Evolutionary conservation across 2,113 vertebrate genomes (phyloP).

Genomic region (Gallinago paraguaiae): DNA sequence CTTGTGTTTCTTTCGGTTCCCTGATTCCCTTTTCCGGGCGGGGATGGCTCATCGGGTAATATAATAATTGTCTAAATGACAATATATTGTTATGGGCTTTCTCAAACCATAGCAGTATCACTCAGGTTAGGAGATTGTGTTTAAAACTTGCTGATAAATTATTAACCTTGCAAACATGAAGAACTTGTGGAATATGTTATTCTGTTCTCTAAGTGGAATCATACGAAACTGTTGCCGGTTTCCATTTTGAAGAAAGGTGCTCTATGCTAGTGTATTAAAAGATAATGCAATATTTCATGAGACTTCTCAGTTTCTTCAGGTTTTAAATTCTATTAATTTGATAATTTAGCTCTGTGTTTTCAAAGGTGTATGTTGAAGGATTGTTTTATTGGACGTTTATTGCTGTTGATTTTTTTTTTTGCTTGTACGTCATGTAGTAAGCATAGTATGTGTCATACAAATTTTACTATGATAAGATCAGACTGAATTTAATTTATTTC

Average conservation of each 20-base stretch:
- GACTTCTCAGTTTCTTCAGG: background rate
- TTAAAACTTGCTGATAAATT: background rate
- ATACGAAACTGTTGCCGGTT: background rate
- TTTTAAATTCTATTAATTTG: background rate
- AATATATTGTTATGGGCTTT: too few relatives aligned
- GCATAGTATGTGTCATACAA: background rate
- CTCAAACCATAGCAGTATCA: background rate
- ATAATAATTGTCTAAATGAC: too few relatives aligned
- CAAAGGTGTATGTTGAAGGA: background rate
- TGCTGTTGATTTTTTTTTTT: background rate
- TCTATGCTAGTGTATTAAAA: background rate
- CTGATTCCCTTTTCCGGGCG: too few relatives aligned
- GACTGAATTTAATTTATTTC: background rate
- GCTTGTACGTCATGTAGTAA: background rate
- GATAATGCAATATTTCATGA: background rate
- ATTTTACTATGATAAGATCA: background rate
- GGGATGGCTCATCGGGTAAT: too few relatives aligned
- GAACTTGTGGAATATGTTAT: background rate
- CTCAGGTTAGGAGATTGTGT: background rate
- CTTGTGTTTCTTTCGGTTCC: too few relatives aligned
- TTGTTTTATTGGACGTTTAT: background rate
- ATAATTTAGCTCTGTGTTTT: background rate
- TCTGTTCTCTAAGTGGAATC: background rate
- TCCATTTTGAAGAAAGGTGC: background rate
- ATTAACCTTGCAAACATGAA: background rate